Percentiles rank a stretch among this genome's conserved stretches.
These are phyloP conservation scores for Geophilus truncorum DNA, from an alignment of 2,888 invertebrate species.

Conservation along the genomic window DNA sequence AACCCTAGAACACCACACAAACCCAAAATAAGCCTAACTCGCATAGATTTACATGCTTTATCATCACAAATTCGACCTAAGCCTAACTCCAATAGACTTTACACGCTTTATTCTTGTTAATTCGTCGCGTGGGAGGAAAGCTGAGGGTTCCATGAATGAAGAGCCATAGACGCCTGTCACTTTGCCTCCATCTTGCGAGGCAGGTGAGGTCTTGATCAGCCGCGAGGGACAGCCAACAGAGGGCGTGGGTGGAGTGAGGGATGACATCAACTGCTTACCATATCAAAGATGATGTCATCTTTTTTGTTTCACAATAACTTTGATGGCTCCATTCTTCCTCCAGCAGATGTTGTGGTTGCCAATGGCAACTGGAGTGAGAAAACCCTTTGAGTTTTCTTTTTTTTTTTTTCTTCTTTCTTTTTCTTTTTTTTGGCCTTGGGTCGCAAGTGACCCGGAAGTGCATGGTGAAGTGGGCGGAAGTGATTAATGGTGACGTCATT, in stretches of 20 bases:
- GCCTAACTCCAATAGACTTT: no score
- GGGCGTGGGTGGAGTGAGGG: background rate
- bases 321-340: constrained; percentile 1
- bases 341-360: no score
- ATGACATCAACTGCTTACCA: constrained; percentile 6
- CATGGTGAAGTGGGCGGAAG: background rate
- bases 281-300: constrained; percentile 8
- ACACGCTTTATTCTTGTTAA: no score
- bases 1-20: no score
- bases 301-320: background rate
- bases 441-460: constrained; percentile 14
- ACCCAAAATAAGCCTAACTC: no score
- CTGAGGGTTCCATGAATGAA: background rate
- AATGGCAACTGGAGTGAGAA: no score
- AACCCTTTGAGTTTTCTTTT: no score
- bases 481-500: background rate
- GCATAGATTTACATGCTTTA: no score
- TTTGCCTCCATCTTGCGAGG: background rate
- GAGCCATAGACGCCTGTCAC: background rate
- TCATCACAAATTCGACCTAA: no score
- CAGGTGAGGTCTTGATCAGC: constrained; percentile 14
- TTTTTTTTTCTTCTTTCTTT: no score
- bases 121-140: background rate
- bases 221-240: background rate
- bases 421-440: no score